A percentile compares a stretch with the other conserved stretches of the same genome.
Evolutionary conservation across 2,888 invertebrate genomes (phyloP).

Genomic region (Saturnia japonica): DNA sequence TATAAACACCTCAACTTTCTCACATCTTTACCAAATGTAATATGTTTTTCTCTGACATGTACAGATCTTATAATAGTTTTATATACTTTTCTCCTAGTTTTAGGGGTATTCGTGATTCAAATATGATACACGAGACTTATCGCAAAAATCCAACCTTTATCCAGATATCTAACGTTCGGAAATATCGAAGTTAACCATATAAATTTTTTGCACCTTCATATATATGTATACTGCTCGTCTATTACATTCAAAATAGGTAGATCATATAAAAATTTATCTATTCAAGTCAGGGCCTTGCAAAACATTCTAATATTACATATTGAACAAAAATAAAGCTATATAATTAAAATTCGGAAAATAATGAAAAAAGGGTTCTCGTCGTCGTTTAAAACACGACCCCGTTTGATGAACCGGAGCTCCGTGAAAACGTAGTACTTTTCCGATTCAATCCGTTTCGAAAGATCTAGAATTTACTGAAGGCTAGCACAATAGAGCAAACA

Average conservation of each 20-base stretch:
- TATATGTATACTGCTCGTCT: background rate
- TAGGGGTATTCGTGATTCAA: no score
- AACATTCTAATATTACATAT: background rate
- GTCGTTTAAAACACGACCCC: slow-evolving; percentile 12
- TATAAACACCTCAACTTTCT: no score
- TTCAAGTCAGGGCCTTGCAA: background rate
- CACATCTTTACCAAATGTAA: no score
- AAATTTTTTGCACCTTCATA: no score
- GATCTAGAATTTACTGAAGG: slow-evolving; percentile 48
- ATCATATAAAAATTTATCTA: background rate
- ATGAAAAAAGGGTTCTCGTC: background rate
- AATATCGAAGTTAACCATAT: no score
- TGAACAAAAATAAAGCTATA: background rate
- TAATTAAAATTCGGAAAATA: background rate
- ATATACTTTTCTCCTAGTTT: no score
- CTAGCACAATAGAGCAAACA: slow-evolving; percentile 52
- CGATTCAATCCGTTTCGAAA: slow-evolving; percentile 38
- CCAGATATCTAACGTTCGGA: no score
- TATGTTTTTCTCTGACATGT: no score
- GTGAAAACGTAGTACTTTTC: slow-evolving; percentile 36
- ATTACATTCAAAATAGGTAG: background rate
- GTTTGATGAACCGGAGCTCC: slow-evolving; percentile 15
- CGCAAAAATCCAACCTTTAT: no score
- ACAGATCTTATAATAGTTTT: no score
- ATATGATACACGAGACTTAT: no score